phyloP scores from a whole-genome alignment of 2,888 invertebrate genomes.

The Molanna angustata region DNA sequence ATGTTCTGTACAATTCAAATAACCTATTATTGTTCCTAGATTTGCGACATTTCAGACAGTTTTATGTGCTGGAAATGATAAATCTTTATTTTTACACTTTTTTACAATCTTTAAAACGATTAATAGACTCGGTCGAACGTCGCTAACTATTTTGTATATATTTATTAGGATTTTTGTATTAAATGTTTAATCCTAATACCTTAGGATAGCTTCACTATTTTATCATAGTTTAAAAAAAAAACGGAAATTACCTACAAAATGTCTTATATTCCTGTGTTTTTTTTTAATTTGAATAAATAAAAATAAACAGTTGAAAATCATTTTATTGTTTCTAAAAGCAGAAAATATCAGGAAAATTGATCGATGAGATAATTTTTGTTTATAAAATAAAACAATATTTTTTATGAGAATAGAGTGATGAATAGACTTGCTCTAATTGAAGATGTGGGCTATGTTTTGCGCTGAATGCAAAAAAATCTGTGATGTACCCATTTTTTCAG shows the following conservation, averaged over 20 bases:
- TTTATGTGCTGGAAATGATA: slow-evolving; percentile 13
- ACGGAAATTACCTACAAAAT: too few relatives aligned
- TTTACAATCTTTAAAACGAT: slow-evolving; percentile 13
- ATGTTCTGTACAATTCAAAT: slow-evolving; percentile 14
- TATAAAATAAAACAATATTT: too few relatives aligned
- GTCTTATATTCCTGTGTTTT: too few relatives aligned
- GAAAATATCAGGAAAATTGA: too few relatives aligned
- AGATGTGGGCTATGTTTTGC: too few relatives aligned
- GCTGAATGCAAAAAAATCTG: neutral
- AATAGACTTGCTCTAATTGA: too few relatives aligned
- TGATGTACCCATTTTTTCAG: neutral
- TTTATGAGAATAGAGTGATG: too few relatives aligned
- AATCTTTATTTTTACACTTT: slow-evolving; percentile 21
- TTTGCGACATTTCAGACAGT: slow-evolving; percentile 5
- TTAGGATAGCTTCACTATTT: slow-evolving; percentile 27
- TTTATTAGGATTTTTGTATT: slow-evolving; percentile 12
- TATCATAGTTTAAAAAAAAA: too few relatives aligned
- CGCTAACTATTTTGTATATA: slow-evolving; percentile 5
- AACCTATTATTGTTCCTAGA: slow-evolving; percentile 13
- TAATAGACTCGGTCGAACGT: slow-evolving; percentile 4
- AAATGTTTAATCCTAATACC: slow-evolving; percentile 20
- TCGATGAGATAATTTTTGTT: too few relatives aligned
- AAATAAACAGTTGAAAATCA: too few relatives aligned
- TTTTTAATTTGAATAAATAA: too few relatives aligned
- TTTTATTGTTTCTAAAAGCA: too few relatives aligned